Evolutionary conservation across 2,888 invertebrate genomes (phyloP).

Genomic region (Eustalomyia histrio): DNA sequence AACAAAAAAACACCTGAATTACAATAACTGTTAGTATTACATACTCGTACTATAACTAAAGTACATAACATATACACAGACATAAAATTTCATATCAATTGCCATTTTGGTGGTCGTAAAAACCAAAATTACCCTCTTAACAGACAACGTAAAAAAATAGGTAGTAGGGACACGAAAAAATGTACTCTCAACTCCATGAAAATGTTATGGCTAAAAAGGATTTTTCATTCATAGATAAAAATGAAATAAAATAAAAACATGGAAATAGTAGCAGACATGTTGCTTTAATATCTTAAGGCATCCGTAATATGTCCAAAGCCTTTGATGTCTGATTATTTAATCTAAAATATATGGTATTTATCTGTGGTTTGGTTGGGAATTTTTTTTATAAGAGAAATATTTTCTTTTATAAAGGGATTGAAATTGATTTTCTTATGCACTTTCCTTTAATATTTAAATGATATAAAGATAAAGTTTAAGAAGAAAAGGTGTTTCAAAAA

Average conservation of each 20-base stretch:
- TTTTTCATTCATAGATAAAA: conserved; percentile 58
- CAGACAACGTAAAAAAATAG: conserved; percentile 29
- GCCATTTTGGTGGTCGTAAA: conserved; percentile 56
- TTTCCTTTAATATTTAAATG: conserved; percentile 34
- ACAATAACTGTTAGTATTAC: conserved; percentile 13
- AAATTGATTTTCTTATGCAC: conserved; percentile 30
- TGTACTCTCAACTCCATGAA: conserved; percentile 34
- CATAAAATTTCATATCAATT: conserved; percentile 62
- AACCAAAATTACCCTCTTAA: conserved; percentile 57
- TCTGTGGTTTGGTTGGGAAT: conserved; percentile 37
- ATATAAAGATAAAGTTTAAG: conserved; percentile 11
- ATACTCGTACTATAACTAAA: conserved; percentile 14
- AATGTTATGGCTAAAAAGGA: conserved; percentile 60
- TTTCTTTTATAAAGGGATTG: conserved; percentile 41
- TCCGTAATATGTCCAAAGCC: conserved; percentile 38
- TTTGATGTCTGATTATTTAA: conserved; percentile 60
- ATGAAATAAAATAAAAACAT: conserved; percentile 36
- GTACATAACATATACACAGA: not conserved
- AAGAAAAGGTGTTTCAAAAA: conserved; percentile 19
- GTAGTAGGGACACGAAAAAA: not conserved
- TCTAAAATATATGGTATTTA: conserved; percentile 54
- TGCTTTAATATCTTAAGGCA: conserved; percentile 53
- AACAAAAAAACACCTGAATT: conserved; percentile 43
- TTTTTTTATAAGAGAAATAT: not conserved
- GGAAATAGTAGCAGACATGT: conserved; percentile 51